Evolutionary conservation across 1,140 invertebrate genomes (phyloP).

Genomic region (Psix sp.): DNA sequence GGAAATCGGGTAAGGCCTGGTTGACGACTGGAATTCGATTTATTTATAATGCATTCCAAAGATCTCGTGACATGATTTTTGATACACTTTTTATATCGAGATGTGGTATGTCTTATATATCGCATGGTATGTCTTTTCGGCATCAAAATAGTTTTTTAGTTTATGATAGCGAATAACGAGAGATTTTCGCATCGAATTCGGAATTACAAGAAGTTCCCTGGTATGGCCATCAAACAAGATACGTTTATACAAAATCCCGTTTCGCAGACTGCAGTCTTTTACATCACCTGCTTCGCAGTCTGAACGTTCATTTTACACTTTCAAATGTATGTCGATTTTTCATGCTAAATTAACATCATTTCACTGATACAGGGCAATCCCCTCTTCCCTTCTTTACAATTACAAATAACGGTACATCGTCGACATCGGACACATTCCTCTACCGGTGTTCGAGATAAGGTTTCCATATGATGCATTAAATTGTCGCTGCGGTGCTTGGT

Average conservation of each 20-base stretch:
- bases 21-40: slow-evolving; percentile 11
- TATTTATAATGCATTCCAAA: slow-evolving; percentile 22
- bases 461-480: slow-evolving; percentile 5
- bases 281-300: background rate
- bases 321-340: background rate
- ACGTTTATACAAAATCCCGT: slow-evolving; percentile 15
- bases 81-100: slow-evolving; percentile 1
- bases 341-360: background rate
- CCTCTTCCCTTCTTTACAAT: background rate
- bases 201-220: slow-evolving; percentile 1
- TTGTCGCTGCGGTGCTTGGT: background rate
- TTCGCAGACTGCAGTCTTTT: slow-evolving; percentile 2
- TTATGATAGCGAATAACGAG: slow-evolving; percentile 7
- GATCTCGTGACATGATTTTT: slow-evolving; percentile 6
- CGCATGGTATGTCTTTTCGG: background rate
- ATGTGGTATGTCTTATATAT: slow-evolving; percentile 16
- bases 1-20: slow-evolving; percentile 24
- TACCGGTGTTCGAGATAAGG: slow-evolving; percentile 3
- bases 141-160: slow-evolving; percentile 10
- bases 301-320: background rate
- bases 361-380: slow-evolving; percentile 1
- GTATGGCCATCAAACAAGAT: background rate
- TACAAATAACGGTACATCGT: too few species aligned
- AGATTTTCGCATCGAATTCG: slow-evolving; percentile 6
- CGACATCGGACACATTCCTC: too few species aligned